Evolutionary conservation across 2,797 vertebrate genomes (phyloP).

Genomic region (Oryzias dopingdopingensis): DNA sequence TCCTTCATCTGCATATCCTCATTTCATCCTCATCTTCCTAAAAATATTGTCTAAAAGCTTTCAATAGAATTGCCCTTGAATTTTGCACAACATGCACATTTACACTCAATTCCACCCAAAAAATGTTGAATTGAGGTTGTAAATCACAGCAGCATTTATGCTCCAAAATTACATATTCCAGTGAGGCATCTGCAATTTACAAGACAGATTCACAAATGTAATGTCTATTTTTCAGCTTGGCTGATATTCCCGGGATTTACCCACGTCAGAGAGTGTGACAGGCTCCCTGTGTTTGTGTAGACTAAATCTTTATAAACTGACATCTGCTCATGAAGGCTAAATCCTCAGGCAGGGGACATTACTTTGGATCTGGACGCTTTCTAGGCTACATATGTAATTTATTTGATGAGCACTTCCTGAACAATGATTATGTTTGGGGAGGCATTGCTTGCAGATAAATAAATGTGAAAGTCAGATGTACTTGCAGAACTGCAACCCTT

Average conservation of each 20-base stretch:
- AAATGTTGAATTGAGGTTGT: slow-evolving; percentile 18
- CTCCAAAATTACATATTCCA: slow-evolving; percentile 38
- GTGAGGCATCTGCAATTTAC: slow-evolving; percentile 29
- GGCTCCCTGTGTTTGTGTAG: slow-evolving; percentile 10
- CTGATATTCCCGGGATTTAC: slow-evolving; percentile 19
- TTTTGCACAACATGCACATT: slow-evolving; percentile 12
- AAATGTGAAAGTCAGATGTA: neutral
- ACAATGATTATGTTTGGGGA: neutral
- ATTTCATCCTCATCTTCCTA: neutral
- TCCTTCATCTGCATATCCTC: neutral
- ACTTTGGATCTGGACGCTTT: neutral
- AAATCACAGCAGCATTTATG: slow-evolving; percentile 18
- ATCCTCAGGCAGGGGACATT: neutral
- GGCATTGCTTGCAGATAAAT: neutral
- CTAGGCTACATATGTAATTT: neutral
- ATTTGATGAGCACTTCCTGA: neutral
- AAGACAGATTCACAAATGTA: slow-evolving; percentile 18
- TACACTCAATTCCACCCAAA: neutral
- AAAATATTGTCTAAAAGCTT: neutral
- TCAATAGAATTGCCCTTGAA: neutral
- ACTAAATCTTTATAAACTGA: neutral
- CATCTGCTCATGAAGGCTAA: neutral
- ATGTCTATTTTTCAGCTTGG: slow-evolving; percentile 18
- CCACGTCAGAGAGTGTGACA: slow-evolving; percentile 20
- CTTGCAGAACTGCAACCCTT: neutral